These are phyloP conservation scores for Propithecus coquereli DNA, from an alignment of 2,113 vertebrate genomes.

Conservation along the genomic window DNA sequence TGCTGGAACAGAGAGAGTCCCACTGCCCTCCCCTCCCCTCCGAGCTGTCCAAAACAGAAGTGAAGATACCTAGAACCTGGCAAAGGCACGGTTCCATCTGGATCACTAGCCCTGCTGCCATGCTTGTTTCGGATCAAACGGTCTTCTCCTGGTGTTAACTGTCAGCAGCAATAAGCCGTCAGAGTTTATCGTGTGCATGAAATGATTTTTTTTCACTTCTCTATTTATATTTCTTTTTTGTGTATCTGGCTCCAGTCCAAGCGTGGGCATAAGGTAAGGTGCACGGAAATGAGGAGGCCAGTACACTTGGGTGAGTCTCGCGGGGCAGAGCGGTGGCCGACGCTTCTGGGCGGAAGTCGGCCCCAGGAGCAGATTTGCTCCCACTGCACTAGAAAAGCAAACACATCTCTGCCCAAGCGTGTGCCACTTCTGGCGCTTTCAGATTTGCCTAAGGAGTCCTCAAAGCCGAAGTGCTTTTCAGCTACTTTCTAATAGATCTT, in stretches of 20 bases:
- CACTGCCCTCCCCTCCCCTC: rapidly evolving
- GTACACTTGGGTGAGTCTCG: background rate
- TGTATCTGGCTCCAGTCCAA: background rate
- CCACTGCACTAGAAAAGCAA: background rate
- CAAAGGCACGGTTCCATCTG: rapidly evolving
- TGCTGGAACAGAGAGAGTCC: background rate
- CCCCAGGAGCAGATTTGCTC: background rate
- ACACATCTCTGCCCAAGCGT: background rate
- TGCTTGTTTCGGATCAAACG: background rate
- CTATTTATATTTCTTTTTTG: background rate
- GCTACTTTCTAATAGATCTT: background rate
- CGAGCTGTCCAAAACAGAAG: background rate
- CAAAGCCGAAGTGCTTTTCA: background rate
- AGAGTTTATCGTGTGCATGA: background rate
- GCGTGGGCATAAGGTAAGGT: background rate
- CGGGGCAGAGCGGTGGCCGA: background rate
- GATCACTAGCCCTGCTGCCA: background rate
- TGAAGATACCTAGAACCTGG: background rate
- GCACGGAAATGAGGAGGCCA: background rate
- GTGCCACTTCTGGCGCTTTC: background rate
- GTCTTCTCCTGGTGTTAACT: background rate
- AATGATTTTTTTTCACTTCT: background rate
- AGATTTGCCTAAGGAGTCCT: background rate
- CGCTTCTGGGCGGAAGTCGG: background rate
- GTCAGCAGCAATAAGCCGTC: background rate